Evolutionary conservation across 1,140 invertebrate genomes (phyloP).

Genomic region (Coelopa frigida): DNA sequence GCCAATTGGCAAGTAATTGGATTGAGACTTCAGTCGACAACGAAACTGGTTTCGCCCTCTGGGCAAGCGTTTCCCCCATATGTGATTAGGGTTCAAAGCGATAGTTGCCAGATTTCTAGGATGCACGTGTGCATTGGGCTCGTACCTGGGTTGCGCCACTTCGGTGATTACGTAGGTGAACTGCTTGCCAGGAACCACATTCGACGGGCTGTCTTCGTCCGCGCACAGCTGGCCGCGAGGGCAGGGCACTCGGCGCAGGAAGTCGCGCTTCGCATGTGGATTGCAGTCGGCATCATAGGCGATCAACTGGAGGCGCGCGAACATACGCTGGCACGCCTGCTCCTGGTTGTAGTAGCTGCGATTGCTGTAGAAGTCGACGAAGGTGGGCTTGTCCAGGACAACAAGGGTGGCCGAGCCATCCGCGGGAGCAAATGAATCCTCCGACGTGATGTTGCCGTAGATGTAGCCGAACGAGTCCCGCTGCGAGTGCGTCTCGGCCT

Average conservation of each 20-base stretch:
- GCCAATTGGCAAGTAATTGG: too few relatives aligned
- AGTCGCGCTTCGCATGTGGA: slow-evolving; percentile 69
- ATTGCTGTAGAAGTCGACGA: slow-evolving; percentile 83
- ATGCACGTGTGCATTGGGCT: too few relatives aligned
- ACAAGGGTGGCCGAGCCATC: slow-evolving; percentile 71
- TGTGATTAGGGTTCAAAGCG: too few relatives aligned
- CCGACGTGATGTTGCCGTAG: slow-evolving; percentile 85
- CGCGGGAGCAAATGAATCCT: slow-evolving; percentile 52
- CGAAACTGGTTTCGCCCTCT: not conserved
- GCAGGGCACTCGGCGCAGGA: slow-evolving; percentile 84
- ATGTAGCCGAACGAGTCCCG: slow-evolving; percentile 86
- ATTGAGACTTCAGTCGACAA: too few relatives aligned
- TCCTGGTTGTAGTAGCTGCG: slow-evolving; percentile 39
- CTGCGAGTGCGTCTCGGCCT: slow-evolving; percentile 77
- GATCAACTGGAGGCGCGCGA: slow-evolving; percentile 68
- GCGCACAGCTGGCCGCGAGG: slow-evolving; percentile 65
- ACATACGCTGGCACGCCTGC: slow-evolving; percentile 74
- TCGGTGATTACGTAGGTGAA: slow-evolving; percentile 92
- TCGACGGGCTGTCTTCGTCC: slow-evolving; percentile 78
- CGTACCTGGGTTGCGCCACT: slow-evolving; percentile 77
- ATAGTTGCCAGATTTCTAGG: too few relatives aligned
- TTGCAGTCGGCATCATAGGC: slow-evolving; percentile 80
- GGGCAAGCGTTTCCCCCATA: slow-evolving; percentile 1
- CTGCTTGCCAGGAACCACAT: slow-evolving; percentile 81
- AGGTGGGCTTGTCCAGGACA: slow-evolving; percentile 78